phyloP scores from a whole-genome alignment of 1,140 invertebrate species.

The Aphelenchoides fujianensis region DNA sequence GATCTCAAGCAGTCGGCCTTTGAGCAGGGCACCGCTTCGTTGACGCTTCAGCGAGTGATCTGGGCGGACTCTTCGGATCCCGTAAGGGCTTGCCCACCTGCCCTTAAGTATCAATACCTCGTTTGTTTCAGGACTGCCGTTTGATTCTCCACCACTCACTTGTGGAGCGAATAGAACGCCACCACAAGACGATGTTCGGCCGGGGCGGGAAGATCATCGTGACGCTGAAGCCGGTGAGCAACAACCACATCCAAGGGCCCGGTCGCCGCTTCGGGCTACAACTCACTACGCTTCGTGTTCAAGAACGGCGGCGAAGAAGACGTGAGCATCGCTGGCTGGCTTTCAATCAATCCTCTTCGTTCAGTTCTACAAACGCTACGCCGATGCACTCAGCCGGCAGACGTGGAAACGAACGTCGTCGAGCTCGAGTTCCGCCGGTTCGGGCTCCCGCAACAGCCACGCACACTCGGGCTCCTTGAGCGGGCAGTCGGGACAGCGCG shows the following conservation, averaged over 20 bases:
- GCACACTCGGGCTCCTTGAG: slow-evolving; percentile 18
- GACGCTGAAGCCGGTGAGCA: slow-evolving; percentile 69
- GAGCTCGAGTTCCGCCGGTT: slow-evolving; percentile 51
- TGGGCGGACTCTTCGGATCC: slow-evolving; percentile 61
- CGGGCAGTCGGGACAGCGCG: slow-evolving; percentile 24
- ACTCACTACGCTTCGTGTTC: slow-evolving; percentile 53
- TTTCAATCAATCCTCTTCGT: too few species aligned
- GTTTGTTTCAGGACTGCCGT: slow-evolving; percentile 53
- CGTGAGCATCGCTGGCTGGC: slow-evolving; percentile 40
- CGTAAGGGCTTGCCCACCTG: slow-evolving; percentile 37
- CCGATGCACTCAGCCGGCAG: slow-evolving; percentile 63
- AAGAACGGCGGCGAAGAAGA: slow-evolving; percentile 62
- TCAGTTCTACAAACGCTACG: slow-evolving; percentile 67
- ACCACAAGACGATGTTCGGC: slow-evolving; percentile 61
- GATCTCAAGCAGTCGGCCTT: slow-evolving; percentile 61
- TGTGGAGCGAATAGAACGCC: slow-evolving; percentile 56
- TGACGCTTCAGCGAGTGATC: slow-evolving; percentile 59
- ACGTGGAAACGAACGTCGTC: slow-evolving; percentile 64
- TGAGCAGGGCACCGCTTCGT: slow-evolving; percentile 60
- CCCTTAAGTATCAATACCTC: background rate
- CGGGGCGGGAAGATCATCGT: slow-evolving; percentile 72
- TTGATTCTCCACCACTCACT: slow-evolving; percentile 60
- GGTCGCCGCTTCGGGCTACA: slow-evolving; percentile 40
- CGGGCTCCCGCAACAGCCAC: slow-evolving; percentile 45
- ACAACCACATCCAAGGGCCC: slow-evolving; percentile 40